phyloP scores from a whole-genome alignment of 2,113 vertebrate genomes.

The Hystrix cristata region DNA sequence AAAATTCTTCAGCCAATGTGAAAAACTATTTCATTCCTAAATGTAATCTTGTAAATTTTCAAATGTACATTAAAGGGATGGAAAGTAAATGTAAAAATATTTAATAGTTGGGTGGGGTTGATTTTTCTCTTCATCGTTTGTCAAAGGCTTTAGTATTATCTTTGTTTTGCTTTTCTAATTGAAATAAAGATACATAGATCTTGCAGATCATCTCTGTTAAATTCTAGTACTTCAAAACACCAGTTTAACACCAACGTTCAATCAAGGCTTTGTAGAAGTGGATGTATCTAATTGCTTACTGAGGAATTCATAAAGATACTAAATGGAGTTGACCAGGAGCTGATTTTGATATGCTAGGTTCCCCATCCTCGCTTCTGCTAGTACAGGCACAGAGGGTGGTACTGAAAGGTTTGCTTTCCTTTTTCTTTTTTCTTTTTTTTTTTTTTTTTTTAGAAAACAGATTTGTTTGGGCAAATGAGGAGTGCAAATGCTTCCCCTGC shows the following conservation, averaged over 20 bases:
- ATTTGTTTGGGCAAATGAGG: slow-evolving; percentile 73
- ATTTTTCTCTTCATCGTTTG: not conserved
- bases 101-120: not conserved
- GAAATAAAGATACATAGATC: not conserved
- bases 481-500: slow-evolving; percentile 14
- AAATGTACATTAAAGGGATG: not conserved
- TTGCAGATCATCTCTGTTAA: not conserved
- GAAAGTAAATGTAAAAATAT: slow-evolving; percentile 8
- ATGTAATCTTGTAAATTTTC: not conserved
- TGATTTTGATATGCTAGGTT: not conserved
- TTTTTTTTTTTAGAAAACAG: slow-evolving; percentile 47
- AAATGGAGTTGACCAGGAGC: not conserved
- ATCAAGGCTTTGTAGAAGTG: not conserved
- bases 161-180: not conserved
- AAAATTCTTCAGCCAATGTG: not conserved
- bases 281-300: not conserved
- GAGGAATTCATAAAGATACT: slow-evolving; percentile 52
- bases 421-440: not conserved
- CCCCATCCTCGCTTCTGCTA: not conserved
- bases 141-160: not conserved
- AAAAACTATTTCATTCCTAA: not conserved
- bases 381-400: not conserved
- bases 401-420: not conserved
- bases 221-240: not conserved
- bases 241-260: not conserved